Conservation (phyloP, 2,113 vertebrate species). For the Bambusicola thoracicus region DNA sequence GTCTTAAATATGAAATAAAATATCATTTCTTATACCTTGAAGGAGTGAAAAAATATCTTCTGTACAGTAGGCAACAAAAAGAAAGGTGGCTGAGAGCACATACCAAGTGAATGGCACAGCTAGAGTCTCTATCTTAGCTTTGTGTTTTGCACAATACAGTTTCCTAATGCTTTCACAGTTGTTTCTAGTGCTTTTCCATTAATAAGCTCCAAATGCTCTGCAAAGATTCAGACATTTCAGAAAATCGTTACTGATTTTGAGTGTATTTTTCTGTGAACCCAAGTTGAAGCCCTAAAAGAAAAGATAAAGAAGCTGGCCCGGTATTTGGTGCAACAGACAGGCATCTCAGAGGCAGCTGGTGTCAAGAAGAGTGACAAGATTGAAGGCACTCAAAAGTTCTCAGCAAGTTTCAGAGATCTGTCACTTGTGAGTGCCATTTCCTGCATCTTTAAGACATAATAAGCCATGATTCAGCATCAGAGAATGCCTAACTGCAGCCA, state of each 20-base stretch:
- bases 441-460: neutral
- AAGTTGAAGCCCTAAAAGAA: neutral
- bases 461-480: neutral
- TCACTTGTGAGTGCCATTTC: neutral
- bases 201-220: slow-evolving; percentile 23
- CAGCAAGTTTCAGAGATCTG: neutral
- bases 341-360: neutral
- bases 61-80: neutral
- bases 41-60: neutral
- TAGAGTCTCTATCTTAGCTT: neutral
- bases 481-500: neutral
- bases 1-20: neutral
- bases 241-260: neutral
- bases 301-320: neutral
- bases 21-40: neutral
- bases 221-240: neutral
- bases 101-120: neutral
- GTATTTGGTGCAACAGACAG: neutral
- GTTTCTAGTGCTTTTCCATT: neutral
- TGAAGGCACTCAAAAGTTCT: neutral
- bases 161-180: slow-evolving; percentile 4
- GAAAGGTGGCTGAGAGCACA: neutral
- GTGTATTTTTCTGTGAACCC: neutral
- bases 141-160: neutral
- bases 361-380: neutral